Base-by-base conservation (phyloP, 2,888 invertebrate genomes). In the Tyria jacobaeae region DNA sequence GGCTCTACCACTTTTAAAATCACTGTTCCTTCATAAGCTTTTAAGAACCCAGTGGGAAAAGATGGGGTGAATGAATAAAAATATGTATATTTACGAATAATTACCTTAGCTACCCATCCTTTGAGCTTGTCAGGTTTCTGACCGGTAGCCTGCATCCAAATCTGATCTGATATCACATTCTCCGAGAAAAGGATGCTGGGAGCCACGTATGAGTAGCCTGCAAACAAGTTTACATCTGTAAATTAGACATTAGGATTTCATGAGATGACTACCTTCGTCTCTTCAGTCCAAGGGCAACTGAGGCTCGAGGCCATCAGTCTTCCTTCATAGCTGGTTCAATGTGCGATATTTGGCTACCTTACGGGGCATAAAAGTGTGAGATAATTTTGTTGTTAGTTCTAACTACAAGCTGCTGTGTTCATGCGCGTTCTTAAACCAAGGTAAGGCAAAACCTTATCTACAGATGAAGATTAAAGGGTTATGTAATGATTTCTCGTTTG, bases 131-230 rank as follows among this genome's bases (percentile, higher is more conserved):
- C 94, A 68, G 87, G 81, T 37, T 82, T 86, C 70, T 89, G 90
- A 1, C 88, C 91, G 0, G 92, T 93, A 3, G 88, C 90, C 80
- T 95, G 93, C 89, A 95, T 89, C 87, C 96, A 95, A 62, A 96
- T 95, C 78, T 97, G 96, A 62, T 96, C 96, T 24, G 96, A 96
- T 74, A 97, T 96, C 4, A 95, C 95, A 84, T 97, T 97, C 83
- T 96, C 96, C 24, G 96, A 96, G 91, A 98, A 97, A 71, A 98
- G 92, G 70, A 98, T 96, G 67, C 98, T 98, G 0, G 99, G 99
- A 0, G 99, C 97, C 59, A 99, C 97, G 89, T 98, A 99, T 0
- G 99, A 99, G 86, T 99, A 99, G 35, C 98, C 97, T 97, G 96
- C 63, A 75, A 94, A 37, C 15, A 47, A 49, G 17, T 34, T 34